phyloP scores from a whole-genome alignment of 2,797 vertebrate species.

The Tadarida brasiliensis region DNA sequence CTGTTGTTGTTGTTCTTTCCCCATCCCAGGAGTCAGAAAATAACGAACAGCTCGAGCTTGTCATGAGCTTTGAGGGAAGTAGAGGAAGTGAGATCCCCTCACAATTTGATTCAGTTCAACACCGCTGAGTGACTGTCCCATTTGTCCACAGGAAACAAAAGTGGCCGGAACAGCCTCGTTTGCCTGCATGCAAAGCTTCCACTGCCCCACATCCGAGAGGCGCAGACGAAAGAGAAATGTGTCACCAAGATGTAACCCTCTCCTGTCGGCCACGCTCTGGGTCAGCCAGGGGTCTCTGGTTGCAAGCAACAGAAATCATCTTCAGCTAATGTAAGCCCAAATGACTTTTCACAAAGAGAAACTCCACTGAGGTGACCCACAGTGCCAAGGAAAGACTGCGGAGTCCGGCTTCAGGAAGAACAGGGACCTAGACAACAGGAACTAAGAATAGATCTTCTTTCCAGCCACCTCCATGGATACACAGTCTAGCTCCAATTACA shows the following conservation, averaged over 20 bases:
- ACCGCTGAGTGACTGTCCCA: neutral
- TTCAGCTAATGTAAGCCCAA: neutral
- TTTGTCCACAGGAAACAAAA: neutral
- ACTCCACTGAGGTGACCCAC: neutral
- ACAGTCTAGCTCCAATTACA: neutral
- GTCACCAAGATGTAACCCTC: neutral
- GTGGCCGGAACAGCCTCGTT: neutral
- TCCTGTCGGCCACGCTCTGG: neutral
- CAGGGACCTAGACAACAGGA: neutral
- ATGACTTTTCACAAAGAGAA: constrained; percentile 44
- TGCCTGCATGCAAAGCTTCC: neutral
- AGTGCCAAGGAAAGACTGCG: neutral
- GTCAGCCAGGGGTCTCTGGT: neutral
- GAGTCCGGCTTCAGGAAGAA: neutral
- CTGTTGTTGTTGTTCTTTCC: neutral
- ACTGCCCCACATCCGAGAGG: neutral
- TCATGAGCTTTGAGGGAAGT: neutral
- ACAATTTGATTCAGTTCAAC: neutral
- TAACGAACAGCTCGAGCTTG: neutral
- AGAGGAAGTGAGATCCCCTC: neutral
- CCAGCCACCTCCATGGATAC: neutral
- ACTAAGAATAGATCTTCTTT: neutral
- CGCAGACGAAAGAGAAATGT: neutral
- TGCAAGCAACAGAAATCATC: neutral
- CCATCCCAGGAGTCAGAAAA: neutral